These are phyloP conservation scores for Festucalex cinctus DNA, from an alignment of 2,113 vertebrate genomes.

Conservation along the genomic window DNA sequence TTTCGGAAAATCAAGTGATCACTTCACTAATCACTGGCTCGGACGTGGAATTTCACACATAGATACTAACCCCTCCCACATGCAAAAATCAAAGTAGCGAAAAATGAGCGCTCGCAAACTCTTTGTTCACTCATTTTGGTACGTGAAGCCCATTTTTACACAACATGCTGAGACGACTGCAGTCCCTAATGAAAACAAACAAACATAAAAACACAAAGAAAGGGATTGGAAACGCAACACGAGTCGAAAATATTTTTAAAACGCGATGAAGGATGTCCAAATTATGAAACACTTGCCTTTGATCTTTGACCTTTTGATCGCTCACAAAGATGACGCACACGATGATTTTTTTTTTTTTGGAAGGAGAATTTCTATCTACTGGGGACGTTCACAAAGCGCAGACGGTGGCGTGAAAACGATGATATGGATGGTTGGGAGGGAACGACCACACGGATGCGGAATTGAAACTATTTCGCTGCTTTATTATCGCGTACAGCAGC, in stretches of 20 bases:
- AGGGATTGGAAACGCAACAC: not conserved
- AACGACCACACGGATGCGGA: slow-evolving; percentile 32
- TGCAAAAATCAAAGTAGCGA: slow-evolving; percentile 21
- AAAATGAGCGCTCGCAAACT: too few relatives aligned
- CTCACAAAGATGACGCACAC: slow-evolving; percentile 48
- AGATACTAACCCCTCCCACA: not conserved
- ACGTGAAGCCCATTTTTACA: slow-evolving; percentile 29
- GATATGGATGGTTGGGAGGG: not conserved
- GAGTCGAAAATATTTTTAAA: not conserved
- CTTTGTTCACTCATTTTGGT: slow-evolving; percentile 41
- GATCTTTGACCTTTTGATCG: slow-evolving; percentile 28
- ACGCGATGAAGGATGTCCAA: not conserved
- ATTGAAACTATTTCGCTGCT: slow-evolving; percentile 27
- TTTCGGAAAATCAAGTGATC: slow-evolving; percentile 23
- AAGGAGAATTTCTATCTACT: slow-evolving; percentile 44
- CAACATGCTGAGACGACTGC: not conserved
- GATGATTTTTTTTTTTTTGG: slow-evolving; percentile 34
- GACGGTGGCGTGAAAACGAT: slow-evolving; percentile 33
- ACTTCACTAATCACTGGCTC: slow-evolving; percentile 55
- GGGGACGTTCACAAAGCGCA: slow-evolving; percentile 48
- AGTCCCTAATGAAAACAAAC: not conserved
- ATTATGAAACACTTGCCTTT: slow-evolving; percentile 21
- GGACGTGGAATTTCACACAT: slow-evolving; percentile 42
- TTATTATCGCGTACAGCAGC: slow-evolving; percentile 23
- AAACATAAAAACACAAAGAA: not conserved